Conservation (phyloP, 2,888 invertebrate genomes). For the Caenorhabditis doughertyi region DNA sequence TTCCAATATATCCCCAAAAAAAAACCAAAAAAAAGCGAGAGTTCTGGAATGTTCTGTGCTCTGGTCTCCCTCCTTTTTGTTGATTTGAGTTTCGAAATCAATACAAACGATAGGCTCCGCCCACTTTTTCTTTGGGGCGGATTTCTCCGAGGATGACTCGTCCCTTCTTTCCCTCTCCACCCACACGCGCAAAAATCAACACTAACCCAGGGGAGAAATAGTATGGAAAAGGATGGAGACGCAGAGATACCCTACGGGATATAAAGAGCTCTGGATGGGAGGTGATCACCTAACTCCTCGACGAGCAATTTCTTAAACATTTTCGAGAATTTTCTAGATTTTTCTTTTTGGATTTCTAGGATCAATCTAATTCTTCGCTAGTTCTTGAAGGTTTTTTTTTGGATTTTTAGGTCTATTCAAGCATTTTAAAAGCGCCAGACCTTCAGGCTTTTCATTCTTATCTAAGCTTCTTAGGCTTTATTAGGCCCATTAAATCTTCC, state of each 20-base stretch:
- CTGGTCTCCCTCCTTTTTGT: not conserved
- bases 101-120: slow-evolving; percentile 22
- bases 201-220: slow-evolving; percentile 8
- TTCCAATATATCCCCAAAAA: not conserved
- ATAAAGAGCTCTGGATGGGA: too few species aligned
- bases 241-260: slow-evolving; percentile 27
- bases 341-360: too few species aligned
- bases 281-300: too few species aligned
- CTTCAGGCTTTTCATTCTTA: too few species aligned
- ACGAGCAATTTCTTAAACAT: too few species aligned
- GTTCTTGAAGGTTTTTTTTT: too few species aligned
- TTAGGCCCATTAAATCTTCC: too few species aligned
- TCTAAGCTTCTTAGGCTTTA: too few species aligned
- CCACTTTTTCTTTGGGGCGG: not conserved
- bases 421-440: too few species aligned
- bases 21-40: not conserved
- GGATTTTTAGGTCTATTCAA: too few species aligned
- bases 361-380: too few species aligned
- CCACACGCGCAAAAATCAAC: slow-evolving; percentile 54
- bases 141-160: slow-evolving; percentile 17
- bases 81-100: slow-evolving; percentile 40
- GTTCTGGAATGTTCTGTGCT: slow-evolving; percentile 53
- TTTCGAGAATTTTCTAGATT: not conserved
- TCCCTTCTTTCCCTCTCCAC: too few species aligned
- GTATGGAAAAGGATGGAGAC: not conserved